A percentile compares a stretch with the other conserved stretches of the same genome.
Conservation (phyloP, 2,888 invertebrate species). For the Pollenia amentaria region DNA sequence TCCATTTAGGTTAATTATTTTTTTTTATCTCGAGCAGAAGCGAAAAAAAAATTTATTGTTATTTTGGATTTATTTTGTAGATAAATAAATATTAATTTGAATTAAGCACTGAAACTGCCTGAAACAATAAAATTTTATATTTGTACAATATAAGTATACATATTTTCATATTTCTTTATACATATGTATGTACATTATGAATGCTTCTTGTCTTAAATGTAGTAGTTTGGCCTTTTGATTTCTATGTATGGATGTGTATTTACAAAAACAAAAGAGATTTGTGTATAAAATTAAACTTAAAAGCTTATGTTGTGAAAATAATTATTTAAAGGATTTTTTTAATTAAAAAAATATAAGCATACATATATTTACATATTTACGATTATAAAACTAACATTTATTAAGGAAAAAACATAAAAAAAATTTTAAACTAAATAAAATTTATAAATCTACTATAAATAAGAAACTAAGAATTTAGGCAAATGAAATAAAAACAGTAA, state of each 20-base stretch:
- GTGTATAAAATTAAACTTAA: conserved; percentile 7
- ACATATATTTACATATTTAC: neutral
- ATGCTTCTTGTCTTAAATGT: neutral
- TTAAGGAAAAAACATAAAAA: neutral
- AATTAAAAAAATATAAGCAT: neutral
- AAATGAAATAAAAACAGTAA: conserved; percentile 28
- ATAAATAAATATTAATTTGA: no score
- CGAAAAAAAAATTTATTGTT: no score
- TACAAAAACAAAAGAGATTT: neutral
- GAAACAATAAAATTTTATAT: no score
- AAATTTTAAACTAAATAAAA: conserved; percentile 7
- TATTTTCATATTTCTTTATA: neutral
- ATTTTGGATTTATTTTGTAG: no score
- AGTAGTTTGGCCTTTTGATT: conserved; percentile 5
- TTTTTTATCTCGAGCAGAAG: no score
- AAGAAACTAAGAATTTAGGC: conserved; percentile 35
- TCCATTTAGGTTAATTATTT: no score
- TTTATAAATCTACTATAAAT: conserved; percentile 18
- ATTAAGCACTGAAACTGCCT: no score
- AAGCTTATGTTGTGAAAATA: conserved; percentile 23
- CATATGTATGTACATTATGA: neutral
- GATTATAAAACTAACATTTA: no score
- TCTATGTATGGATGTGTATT: conserved; percentile 19
- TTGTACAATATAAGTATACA: neutral
- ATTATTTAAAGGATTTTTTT: conserved; percentile 16